These are phyloP conservation scores for Lophius americanus DNA, from an alignment of 2,797 vertebrate species.

Conservation along the genomic window DNA sequence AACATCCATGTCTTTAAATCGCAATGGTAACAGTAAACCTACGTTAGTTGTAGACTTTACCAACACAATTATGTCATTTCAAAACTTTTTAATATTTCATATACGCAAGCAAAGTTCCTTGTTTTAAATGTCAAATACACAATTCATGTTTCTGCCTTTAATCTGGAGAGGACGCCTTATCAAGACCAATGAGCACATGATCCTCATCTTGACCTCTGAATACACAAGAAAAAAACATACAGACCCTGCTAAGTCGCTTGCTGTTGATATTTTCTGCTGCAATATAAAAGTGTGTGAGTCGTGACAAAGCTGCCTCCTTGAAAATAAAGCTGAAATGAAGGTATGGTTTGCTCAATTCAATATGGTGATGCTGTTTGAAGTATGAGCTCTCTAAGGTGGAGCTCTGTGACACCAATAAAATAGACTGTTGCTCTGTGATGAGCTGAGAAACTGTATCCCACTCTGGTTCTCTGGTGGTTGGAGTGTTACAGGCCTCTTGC, in stretches of 20 bases:
- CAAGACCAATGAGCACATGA: neutral
- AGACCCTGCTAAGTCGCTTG: neutral
- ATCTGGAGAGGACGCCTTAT: neutral
- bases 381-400: conserved; percentile 41
- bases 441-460: conserved; percentile 52
- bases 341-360: neutral
- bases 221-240: too few species aligned
- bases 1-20: too few species aligned
- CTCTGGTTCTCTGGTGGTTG: conserved; percentile 34
- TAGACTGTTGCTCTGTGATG: conserved; percentile 46
- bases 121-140: too few species aligned
- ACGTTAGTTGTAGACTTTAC: too few species aligned
- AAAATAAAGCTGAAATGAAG: conserved; percentile 2
- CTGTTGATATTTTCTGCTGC: neutral
- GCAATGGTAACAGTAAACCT: too few species aligned
- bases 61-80: too few species aligned
- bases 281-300: neutral
- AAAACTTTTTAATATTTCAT: too few species aligned
- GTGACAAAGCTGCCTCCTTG: neutral
- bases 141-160: neutral
- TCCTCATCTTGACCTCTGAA: neutral
- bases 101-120: too few species aligned
- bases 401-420: conserved; percentile 53
- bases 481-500: conserved; percentile 30
- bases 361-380: conserved; percentile 9